phyloP scores from a whole-genome alignment of 64 coral and sea anemone species.

The Porites australiensis region DNA sequence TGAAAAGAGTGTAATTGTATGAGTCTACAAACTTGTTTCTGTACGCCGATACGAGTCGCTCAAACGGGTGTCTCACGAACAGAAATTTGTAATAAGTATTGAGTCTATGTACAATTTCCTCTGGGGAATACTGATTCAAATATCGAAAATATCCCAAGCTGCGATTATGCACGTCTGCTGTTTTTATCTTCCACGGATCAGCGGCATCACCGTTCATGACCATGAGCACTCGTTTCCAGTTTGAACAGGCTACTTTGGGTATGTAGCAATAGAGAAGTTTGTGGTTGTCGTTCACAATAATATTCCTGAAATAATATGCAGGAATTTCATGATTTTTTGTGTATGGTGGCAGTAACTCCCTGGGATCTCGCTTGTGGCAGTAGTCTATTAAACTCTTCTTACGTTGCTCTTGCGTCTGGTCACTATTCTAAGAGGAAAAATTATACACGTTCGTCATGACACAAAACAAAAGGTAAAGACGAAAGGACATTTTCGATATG shows the following conservation, averaged over 20 bases:
- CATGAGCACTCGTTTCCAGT: constrained; percentile 98
- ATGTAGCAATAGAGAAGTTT: constrained; percentile 90
- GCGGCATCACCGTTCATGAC: constrained; percentile 88
- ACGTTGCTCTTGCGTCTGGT: constrained; percentile 57
- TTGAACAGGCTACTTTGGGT: constrained; percentile 93
- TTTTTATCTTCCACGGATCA: constrained; percentile 82
- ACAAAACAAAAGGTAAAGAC: too few species aligned
- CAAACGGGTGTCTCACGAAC: constrained; percentile 96
- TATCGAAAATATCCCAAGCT: constrained; percentile 92
- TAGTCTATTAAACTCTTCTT: constrained; percentile 66
- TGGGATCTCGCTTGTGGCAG: constrained; percentile 71
- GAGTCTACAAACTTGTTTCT: constrained; percentile 99
- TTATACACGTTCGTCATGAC: too few species aligned
- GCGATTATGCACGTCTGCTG: constrained; percentile 94
- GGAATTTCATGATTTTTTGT: constrained; percentile 62
- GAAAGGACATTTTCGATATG: too few species aligned
- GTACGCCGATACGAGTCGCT: constrained; percentile 90
- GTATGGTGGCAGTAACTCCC: constrained; percentile 64
- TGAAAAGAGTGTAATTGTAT: constrained; percentile 94
- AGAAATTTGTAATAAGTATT: constrained; percentile 94
- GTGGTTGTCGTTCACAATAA: constrained; percentile 93
- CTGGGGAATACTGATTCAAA: constrained; percentile 86
- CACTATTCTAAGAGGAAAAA: constrained; percentile 35
- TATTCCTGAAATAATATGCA: constrained; percentile 78
- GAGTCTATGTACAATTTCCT: constrained; percentile 88